Evolutionary conservation across 2,113 vertebrate genomes (phyloP), one percentile per base, ranked within the genome.

Genomic region (Forbesichthys papilliferus): DNA sequence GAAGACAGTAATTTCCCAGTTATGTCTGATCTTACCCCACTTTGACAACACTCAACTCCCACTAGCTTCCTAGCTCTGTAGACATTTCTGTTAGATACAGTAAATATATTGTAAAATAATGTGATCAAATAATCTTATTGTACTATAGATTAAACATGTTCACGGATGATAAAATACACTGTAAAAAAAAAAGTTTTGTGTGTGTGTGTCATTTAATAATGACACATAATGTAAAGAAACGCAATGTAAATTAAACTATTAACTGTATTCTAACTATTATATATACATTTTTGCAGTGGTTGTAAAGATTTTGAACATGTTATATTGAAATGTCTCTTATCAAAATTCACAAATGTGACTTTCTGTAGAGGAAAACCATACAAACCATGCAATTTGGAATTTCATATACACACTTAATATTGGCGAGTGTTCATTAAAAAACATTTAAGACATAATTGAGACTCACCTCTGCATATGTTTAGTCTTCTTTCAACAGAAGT

Each of bases 391-490:
- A 36, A 11, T 65, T 58, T 66, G 1, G 14, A 9, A 42, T 42
- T 42, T 42, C 1, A 42, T 8, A 42, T 42, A 42, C 4, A 42
- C 36, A 42, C 4, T 42, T 8, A 6, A 42, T 42, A 42, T 42
- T 42, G 4, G 36, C 1, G 36, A 57, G 11, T 14, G 18, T 75
- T 20, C 2, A 33, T 52, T 56, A 65, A 80, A 5, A 57, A 47
- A 20, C 66, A 55, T 33, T 81, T 18, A 75, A 82, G 27, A 33
- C 76, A 57, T 77, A 79, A 71, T 18, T 54, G 34, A 60, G 66
- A 75, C 61, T 18, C 89, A 89, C 88, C 86, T 88, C 53, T 81
- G 59, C 61, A 69, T 67, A 78, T 52, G 69, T 33, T 73, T 48
- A 61, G 42, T 71, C 64, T 71, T 76, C 60, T 75, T 64, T 59